A percentile compares a stretch with the other conserved stretches of the same genome.
phyloP scores from a whole-genome alignment of 2,113 vertebrate genomes.

The Ctenomys sociabilis region DNA sequence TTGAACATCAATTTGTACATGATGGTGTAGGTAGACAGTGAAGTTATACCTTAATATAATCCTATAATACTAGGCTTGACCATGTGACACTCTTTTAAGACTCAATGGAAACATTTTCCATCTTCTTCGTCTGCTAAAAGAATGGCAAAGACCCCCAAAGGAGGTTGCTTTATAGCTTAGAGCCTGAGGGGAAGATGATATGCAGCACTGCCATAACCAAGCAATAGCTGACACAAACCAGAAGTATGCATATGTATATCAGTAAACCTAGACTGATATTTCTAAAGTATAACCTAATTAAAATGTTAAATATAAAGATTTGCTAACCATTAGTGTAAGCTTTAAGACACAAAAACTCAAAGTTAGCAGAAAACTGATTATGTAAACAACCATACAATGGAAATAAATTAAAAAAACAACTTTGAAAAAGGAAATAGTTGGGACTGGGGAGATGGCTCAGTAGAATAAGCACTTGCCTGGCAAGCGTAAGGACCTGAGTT shows the following conservation, averaged over 20 bases:
- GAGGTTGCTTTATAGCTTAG: neutral
- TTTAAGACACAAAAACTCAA: slow-evolving; percentile 51
- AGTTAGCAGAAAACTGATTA: slow-evolving; percentile 51
- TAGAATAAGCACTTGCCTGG: too few relatives aligned
- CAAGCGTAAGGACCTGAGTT: too few relatives aligned
- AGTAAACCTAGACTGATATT: neutral
- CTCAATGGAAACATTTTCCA: neutral
- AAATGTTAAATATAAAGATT: neutral
- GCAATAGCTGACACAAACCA: neutral
- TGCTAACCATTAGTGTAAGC: slow-evolving; percentile 11
- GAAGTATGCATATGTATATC: neutral
- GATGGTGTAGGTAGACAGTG: neutral
- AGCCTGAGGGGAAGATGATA: neutral
- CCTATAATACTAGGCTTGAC: neutral
- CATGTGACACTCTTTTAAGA: neutral
- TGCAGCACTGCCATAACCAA: neutral
- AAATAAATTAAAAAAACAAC: slow-evolving; percentile 55
- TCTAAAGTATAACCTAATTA: neutral
- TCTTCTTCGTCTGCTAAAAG: neutral
- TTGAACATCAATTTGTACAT: neutral
- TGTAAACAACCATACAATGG: neutral
- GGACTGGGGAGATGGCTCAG: too few relatives aligned
- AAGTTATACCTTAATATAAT: neutral
- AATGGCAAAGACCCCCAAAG: neutral
- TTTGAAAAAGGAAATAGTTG: too few relatives aligned